phyloP scores from a whole-genome alignment of 2,888 invertebrate species.

The Brenthis hecate region DNA sequence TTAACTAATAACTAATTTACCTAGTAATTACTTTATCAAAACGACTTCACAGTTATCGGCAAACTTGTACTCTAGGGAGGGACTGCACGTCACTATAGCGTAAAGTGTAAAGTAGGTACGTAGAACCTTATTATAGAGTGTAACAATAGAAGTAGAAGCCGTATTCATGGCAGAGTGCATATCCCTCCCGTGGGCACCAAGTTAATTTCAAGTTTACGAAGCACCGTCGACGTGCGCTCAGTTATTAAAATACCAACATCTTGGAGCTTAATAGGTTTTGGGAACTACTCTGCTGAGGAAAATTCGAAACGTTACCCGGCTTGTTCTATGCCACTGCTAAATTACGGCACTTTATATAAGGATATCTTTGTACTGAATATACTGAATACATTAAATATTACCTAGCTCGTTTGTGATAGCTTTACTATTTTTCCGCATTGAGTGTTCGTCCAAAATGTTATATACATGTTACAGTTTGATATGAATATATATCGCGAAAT shows the following conservation, averaged over 20 bases:
- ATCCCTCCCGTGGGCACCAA: slow-evolving; percentile 64
- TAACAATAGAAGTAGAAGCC: slow-evolving; percentile 47
- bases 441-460: not conserved
- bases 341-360: slow-evolving; percentile 51
- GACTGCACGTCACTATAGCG: slow-evolving; percentile 33
- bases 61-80: slow-evolving; percentile 26
- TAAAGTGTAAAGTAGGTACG: slow-evolving; percentile 39
- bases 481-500: too few relatives aligned
- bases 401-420: too few relatives aligned
- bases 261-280: slow-evolving; percentile 72
- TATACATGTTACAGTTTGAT: not conserved
- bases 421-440: not conserved
- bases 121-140: slow-evolving; percentile 46
- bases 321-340: slow-evolving; percentile 34
- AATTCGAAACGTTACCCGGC: slow-evolving; percentile 48
- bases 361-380: not conserved
- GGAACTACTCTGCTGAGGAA: slow-evolving; percentile 55
- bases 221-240: slow-evolving; percentile 58
- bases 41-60: slow-evolving; percentile 6
- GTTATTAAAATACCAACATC: slow-evolving; percentile 76
- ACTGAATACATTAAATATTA: not conserved
- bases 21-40: slow-evolving; percentile 1
- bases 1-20: not conserved
- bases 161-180: slow-evolving; percentile 54
- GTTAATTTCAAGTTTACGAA: slow-evolving; percentile 78